These are phyloP conservation scores for Bradypodion pumilum DNA, from an alignment of 2,797 vertebrate species.

Conservation along the genomic window DNA sequence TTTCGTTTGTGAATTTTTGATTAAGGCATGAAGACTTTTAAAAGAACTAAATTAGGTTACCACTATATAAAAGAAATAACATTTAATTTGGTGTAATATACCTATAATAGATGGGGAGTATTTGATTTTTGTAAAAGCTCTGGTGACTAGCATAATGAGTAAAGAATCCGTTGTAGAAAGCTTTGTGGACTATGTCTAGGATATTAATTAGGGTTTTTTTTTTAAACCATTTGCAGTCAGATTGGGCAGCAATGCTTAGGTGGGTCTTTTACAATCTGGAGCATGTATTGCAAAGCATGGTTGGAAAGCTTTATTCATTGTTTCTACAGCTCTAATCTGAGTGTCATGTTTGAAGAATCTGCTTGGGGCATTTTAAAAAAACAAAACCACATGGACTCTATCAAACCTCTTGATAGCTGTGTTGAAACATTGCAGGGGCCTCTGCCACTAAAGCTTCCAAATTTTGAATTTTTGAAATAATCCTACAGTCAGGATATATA, in stretches of 20 bases:
- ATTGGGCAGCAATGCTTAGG: conserved; percentile 55
- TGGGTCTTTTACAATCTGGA: conserved; percentile 34
- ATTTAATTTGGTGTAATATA: conserved; percentile 60
- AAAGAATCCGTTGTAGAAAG: conserved; percentile 46
- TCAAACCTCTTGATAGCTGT: conserved; percentile 32
- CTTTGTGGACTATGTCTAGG: conserved; percentile 47
- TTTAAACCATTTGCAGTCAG: conserved; percentile 29
- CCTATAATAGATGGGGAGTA: conserved; percentile 56
- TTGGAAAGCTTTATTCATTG: conserved; percentile 46
- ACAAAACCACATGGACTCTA: conserved; percentile 35
- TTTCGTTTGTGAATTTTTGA: conserved; percentile 66
- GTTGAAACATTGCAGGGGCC: conserved; percentile 50
- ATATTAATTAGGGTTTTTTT: conserved; percentile 45
- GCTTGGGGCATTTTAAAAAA: conserved; percentile 43
- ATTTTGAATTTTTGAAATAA: conserved; percentile 21
- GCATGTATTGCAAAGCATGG: conserved; percentile 30
- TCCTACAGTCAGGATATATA: background rate
- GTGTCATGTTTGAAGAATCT: conserved; percentile 18
- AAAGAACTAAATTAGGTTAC: conserved; percentile 49
- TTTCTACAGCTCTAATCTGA: conserved; percentile 48
- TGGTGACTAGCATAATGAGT: conserved; percentile 65
- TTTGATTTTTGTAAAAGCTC: conserved; percentile 66
- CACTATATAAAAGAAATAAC: conserved; percentile 59
- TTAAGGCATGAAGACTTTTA: conserved; percentile 56
- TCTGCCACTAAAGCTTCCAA: conserved; percentile 22